Evolutionary conservation across 2,113 vertebrate species (phyloP).

Genomic region (Megaceryle torquata): DNA sequence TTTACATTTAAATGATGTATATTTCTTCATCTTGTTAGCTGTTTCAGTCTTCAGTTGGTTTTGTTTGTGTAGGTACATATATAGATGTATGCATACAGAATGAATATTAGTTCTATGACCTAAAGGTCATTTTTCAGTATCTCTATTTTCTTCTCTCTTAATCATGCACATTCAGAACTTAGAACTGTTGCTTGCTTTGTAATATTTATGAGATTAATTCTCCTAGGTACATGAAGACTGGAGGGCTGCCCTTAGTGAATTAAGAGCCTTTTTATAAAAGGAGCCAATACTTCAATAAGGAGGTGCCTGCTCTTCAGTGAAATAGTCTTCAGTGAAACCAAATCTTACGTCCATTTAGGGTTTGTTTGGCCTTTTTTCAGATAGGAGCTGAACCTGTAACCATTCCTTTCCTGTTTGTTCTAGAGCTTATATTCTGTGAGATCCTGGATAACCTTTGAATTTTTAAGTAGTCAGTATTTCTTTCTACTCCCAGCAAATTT

Average conservation of each 20-base stretch:
- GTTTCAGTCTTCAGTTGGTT: background rate
- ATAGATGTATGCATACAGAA: background rate
- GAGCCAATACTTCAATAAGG: background rate
- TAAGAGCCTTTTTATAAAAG: background rate
- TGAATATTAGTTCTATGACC: background rate
- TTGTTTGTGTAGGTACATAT: background rate
- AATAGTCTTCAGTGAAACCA: background rate
- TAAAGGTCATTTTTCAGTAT: background rate
- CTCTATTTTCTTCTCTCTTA: background rate
- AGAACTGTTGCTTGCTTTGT: background rate
- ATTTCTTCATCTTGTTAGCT: background rate
- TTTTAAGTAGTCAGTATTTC: background rate
- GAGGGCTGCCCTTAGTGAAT: background rate
- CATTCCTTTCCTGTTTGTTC: background rate
- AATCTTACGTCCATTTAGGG: background rate
- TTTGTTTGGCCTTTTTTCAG: background rate
- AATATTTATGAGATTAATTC: background rate
- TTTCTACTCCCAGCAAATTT: background rate
- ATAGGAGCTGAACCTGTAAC: background rate
- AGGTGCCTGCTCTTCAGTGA: background rate
- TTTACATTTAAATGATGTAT: background rate
- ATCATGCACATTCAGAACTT: background rate
- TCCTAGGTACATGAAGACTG: background rate
- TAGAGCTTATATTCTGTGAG: background rate
- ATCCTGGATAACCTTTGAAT: background rate